These are phyloP conservation scores for Myiothlypis coronata DNA, from an alignment of 2,797 vertebrate species.

Conservation along the genomic window DNA sequence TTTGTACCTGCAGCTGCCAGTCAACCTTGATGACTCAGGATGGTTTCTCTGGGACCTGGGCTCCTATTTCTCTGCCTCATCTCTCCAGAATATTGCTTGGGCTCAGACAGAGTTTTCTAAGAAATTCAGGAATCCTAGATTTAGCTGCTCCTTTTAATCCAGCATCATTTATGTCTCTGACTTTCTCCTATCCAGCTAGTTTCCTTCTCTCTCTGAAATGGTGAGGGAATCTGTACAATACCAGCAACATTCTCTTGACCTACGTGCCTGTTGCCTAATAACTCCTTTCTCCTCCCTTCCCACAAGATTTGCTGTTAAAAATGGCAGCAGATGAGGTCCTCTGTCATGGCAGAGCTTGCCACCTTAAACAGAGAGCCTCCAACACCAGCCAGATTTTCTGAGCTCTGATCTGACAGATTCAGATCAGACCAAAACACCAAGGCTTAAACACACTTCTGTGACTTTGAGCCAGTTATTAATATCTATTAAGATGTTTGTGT, in stretches of 20 bases:
- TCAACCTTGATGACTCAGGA: not conserved
- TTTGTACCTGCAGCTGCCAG: not conserved
- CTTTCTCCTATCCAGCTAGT: not conserved
- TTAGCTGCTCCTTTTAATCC: not conserved
- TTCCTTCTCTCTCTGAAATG: not conserved
- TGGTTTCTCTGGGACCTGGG: not conserved
- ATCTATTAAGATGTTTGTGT: constrained; percentile 23
- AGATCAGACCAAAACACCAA: not conserved
- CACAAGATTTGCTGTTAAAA: not conserved
- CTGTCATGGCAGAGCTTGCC: not conserved
- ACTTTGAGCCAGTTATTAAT: constrained; percentile 16
- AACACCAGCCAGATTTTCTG: not conserved
- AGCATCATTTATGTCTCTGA: not conserved
- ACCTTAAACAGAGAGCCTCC: not conserved
- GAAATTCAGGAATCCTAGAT: not conserved
- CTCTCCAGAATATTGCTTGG: not conserved
- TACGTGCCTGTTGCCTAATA: not conserved
- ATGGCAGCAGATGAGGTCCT: not conserved
- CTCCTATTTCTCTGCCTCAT: not conserved
- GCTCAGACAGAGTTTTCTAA: not conserved
- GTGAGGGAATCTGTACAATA: not conserved
- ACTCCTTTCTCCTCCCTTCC: not conserved
- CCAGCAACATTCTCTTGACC: not conserved
- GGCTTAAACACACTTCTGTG: not conserved
- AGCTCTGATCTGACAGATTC: not conserved